These are phyloP conservation scores for Nemapogon koenigi DNA, from an alignment of 2,888 invertebrate species.

Conservation along the genomic window DNA sequence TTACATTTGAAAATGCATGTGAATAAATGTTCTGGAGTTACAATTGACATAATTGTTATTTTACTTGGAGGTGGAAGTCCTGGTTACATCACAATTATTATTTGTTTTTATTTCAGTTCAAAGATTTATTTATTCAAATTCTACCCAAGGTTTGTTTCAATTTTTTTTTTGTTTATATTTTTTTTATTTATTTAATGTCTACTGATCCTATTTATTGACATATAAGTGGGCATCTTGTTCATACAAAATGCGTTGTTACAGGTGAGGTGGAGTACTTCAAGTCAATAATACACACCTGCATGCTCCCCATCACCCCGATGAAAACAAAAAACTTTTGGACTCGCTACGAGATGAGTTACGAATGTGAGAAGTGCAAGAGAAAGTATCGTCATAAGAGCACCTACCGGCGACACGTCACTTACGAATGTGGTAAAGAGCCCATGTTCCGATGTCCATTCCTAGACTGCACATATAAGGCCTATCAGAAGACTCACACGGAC, in stretches of 20 bases:
- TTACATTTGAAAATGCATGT: slow-evolving; percentile 50
- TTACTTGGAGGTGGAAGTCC: neutral
- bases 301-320: slow-evolving; percentile 53
- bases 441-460: slow-evolving; percentile 57
- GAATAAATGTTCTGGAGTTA: slow-evolving; percentile 60
- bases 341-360: slow-evolving; percentile 49
- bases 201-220: neutral
- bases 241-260: slow-evolving; percentile 21
- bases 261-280: slow-evolving; percentile 61
- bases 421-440: slow-evolving; percentile 69
- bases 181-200: neutral
- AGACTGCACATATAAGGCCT: slow-evolving; percentile 56
- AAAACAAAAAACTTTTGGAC: slow-evolving; percentile 59
- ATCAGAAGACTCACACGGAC: slow-evolving; percentile 58
- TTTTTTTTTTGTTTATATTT: slow-evolving; percentile 1
- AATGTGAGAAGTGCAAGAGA: slow-evolving; percentile 73
- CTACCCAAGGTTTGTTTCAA: neutral
- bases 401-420: slow-evolving; percentile 72
- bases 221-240: neutral
- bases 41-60: neutral
- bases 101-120: neutral
- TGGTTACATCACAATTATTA: neutral
- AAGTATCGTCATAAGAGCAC: slow-evolving; percentile 78
- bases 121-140: neutral
- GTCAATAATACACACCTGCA: slow-evolving; percentile 55